Evolutionary conservation across 1,140 invertebrate species (phyloP).

Genomic region (Papilio machaon): DNA sequence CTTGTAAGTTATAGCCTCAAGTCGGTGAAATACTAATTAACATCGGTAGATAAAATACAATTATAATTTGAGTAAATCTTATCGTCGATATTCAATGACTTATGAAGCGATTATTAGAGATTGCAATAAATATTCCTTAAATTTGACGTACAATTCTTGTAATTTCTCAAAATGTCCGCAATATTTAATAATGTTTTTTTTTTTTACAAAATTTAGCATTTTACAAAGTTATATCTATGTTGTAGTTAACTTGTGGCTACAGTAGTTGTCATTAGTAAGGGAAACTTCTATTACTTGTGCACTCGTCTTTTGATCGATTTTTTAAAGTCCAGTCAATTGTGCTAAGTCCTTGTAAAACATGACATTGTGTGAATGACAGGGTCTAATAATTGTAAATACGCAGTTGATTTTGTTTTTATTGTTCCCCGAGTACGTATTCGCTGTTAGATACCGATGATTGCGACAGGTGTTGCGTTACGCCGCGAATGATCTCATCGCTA

Average conservation of each 20-base stretch:
- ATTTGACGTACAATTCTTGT: background rate
- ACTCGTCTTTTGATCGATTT: background rate
- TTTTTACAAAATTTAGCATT: no score
- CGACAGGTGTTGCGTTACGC: conserved; percentile 51
- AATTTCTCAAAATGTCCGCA: background rate
- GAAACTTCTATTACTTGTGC: background rate
- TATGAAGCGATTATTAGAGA: background rate
- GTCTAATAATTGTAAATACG: conserved; percentile 39
- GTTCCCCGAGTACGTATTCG: conserved; percentile 43
- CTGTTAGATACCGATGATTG: conserved; percentile 47
- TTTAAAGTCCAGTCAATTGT: background rate
- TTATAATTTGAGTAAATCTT: conserved; percentile 2
- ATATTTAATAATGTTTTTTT: background rate
- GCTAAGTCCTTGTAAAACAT: background rate
- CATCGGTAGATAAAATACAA: conserved; percentile 9
- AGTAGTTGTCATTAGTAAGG: background rate
- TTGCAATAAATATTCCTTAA: background rate
- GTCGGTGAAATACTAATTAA: conserved; percentile 17
- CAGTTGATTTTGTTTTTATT: conserved; percentile 43
- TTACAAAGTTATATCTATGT: no score
- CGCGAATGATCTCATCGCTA: conserved; percentile 56
- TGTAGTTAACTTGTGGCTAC: background rate
- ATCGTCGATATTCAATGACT: background rate
- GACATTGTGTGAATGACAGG: conserved; percentile 14
- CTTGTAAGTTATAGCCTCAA: background rate